Base-by-base conservation (phyloP, 2,113 vertebrate genomes). In the Bagarius yarrelli region DNA sequence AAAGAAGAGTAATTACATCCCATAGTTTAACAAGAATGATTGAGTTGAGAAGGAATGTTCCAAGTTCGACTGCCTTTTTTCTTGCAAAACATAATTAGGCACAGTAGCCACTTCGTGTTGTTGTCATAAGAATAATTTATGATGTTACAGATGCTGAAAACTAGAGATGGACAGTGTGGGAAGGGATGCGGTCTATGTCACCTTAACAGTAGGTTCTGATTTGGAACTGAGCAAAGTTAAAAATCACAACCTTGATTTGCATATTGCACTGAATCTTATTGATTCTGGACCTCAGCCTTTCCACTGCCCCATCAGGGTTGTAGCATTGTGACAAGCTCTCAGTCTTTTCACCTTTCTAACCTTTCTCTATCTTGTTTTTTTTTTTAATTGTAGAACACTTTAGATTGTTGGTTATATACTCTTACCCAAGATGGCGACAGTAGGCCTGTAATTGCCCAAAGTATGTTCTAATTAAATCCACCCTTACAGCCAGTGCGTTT, bases 1-100 rank as follows among this genome's bases (percentile, higher is more conserved):
- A 95, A 95, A 89, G 95, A 96, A 87, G 94, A 96, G 88, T 94
- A 89, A 93, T 52, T 75, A 83, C 89, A 67, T 88, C 79, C 82
- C 67, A 66, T 87, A 90, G 90, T 86, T 89, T 72, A 81, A 85
- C 82, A 50, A 71, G 83, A 81, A 82, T 55, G 77, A 80, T 57
- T 67, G 79, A 27, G 84, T 88, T 89, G 88, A 85, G 82, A 88
- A 90, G 91, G 88, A 88, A 87, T 89, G 88, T 84, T 91, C 86
- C 90, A 88, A 91, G 91, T 91, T 91, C 80, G 90, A 93, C 91
- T 93, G 92, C 92, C 92, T 93, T 93, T 73, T 91, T 90, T 90
- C 90, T 89, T 84, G 75, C 74, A 76, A 85, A 84, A 81, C 82
- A 76, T 47, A 78, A 84, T 83, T 75, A 85, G 85, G 84, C 85